Evolutionary conservation across 2,888 invertebrate species (phyloP), one percentile per base, ranked within the genome.

Genomic region (Cerceris ruficornis): DNA sequence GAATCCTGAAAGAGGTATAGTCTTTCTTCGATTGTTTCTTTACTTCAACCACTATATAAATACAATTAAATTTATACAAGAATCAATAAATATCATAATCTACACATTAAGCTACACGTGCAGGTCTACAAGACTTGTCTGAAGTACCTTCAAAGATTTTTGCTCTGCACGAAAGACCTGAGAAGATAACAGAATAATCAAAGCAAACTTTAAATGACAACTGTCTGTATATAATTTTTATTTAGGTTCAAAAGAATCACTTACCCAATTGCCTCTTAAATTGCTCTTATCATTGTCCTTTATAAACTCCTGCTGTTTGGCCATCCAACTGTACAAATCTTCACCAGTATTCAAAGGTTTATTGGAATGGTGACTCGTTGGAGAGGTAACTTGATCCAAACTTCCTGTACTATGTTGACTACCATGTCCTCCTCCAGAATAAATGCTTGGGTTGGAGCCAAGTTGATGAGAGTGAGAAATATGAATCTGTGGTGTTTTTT

Each of bases 291-390:
- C 95, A 58, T 91, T 91, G 66, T 92, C 92, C 13, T 93, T 92
- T 70, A 93, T 92, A 80, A 93, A 93, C 80, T 94, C 94, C 86
- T 97, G 97, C 88, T 98, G 98, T 87, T 97, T 97, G 1, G 97
- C 98, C 98, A 98, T 98, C 98, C 98, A 98, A 86, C 96, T 97
- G 92, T 98, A 98, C 57, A 98, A 93, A 92, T 98, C 98, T 90
- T 98, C 98, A n/a, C 95, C 95, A 15, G 95, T 94, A 86, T 95
- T 95, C 55, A 94, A 93, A 6, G 91, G 88, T 82, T 92, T 93
- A 82, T 93, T 93, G 2, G 94, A 92, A 80, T 94, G 93, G 80
- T 94, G 94, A 52, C 93, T 93, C 60, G 94, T 92, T 0, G 95
- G 94, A 2, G 92, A 92, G 9, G 88, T 91, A 4, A 92, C 83